Evolutionary conservation across 2,113 vertebrate species (phyloP).

Genomic region (Zapornia atra): DNA sequence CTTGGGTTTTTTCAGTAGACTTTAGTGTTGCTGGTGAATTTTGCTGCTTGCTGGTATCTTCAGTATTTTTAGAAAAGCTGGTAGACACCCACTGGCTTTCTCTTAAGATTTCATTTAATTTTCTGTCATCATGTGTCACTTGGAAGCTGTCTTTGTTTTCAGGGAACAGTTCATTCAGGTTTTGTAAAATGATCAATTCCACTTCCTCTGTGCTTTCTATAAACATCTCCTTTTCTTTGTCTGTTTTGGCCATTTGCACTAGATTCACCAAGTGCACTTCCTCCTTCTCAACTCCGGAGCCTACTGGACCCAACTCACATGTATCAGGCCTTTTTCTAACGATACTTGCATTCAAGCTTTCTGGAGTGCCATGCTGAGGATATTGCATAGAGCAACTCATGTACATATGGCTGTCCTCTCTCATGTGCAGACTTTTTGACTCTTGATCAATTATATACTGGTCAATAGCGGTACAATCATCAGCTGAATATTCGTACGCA

Average conservation of each 20-base stretch:
- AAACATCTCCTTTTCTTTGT: background rate
- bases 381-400: background rate
- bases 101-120: constrained; percentile 34
- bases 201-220: background rate
- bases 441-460: background rate
- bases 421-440: background rate
- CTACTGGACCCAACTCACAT: background rate
- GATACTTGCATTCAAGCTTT: background rate
- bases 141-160: background rate
- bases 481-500: background rate
- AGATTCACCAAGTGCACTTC: background rate
- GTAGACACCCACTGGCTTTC: constrained; percentile 53
- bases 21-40: background rate
- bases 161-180: background rate
- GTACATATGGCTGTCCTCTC: background rate
- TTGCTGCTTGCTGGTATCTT: background rate
- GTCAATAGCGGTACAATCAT: background rate
- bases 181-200: constrained; percentile 25
- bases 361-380: background rate
- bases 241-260: background rate
- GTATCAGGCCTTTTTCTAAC: background rate
- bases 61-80: constrained; percentile 35
- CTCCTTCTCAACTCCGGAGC: background rate
- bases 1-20: background rate
- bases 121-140: background rate